These are phyloP conservation scores for Micrasema minimum DNA, from an alignment of 1,140 invertebrate genomes.

Conservation along the genomic window DNA sequence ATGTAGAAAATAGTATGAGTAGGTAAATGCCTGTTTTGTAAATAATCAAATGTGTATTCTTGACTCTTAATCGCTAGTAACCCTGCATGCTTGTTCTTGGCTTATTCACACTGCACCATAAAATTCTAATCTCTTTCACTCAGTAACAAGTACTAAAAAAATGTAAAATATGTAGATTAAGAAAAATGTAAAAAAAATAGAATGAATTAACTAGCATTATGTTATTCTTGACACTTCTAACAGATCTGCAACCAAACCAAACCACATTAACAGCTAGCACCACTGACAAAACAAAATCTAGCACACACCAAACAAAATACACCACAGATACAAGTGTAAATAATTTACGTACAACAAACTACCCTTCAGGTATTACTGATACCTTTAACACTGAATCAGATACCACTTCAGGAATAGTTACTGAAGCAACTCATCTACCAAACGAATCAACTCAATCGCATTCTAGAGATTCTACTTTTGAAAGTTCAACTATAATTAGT, in stretches of 20 bases:
- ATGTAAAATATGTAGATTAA: constrained; percentile 18
- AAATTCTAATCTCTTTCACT: constrained; percentile 12
- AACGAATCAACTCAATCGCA: no score
- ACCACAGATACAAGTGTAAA: not conserved
- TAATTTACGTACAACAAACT: no score
- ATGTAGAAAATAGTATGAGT: constrained; percentile 18
- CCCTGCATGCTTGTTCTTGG: constrained; percentile 29
- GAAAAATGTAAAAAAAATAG: constrained; percentile 28
- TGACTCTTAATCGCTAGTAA: constrained; percentile 19
- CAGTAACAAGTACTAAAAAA: constrained; percentile 20
- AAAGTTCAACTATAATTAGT: not conserved
- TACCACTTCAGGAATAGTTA: not conserved
- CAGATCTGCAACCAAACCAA: constrained; percentile 53
- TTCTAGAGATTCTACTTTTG: no score
- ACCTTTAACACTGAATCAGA: not conserved
- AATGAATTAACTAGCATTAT: constrained; percentile 48
- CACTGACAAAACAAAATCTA: constrained; percentile 30
- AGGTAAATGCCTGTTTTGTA: constrained; percentile 40
- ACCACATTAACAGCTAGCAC: constrained; percentile 47
- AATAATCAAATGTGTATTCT: constrained; percentile 6
- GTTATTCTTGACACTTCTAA: constrained; percentile 53
- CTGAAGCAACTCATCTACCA: no score
- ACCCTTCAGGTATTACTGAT: not conserved
- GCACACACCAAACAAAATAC: not conserved
- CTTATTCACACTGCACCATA: constrained; percentile 6